These are phyloP conservation scores for Hirtodrosophila confusa DNA, from an alignment of 2,888 invertebrate species.

Conservation along the genomic window DNA sequence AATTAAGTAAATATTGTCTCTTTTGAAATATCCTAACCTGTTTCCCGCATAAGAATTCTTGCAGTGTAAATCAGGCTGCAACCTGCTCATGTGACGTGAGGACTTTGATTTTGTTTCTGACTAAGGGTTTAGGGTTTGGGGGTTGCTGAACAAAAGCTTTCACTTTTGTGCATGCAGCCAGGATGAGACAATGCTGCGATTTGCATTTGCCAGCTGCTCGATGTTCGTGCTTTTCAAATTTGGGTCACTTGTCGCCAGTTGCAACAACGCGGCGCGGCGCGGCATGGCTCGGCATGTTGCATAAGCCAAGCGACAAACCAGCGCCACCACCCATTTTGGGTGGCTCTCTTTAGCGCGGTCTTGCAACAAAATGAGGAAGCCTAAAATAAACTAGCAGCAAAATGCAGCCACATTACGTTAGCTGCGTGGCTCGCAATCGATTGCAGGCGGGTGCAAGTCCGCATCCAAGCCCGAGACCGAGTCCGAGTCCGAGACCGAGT, in stretches of 20 bases:
- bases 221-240: slow-evolving; percentile 34
- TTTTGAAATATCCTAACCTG: too few relatives aligned
- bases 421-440: slow-evolving; percentile 38
- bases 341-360: slow-evolving; percentile 17
- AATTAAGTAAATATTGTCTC: too few relatives aligned
- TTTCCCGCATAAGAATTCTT: background rate
- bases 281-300: slow-evolving; percentile 25
- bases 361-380: slow-evolving; percentile 76
- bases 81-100: slow-evolving; percentile 12
- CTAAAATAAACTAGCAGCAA: slow-evolving; percentile 62
- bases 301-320: slow-evolving; percentile 41
- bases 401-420: slow-evolving; percentile 58
- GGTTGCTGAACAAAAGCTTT: slow-evolving; percentile 44
- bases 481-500: slow-evolving; percentile 23
- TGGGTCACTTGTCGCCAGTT: slow-evolving; percentile 57
- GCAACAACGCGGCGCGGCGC: slow-evolving; percentile 13
- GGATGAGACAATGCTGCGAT: slow-evolving; percentile 44
- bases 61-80: slow-evolving; percentile 25
- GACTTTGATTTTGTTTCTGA: background rate
- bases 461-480: slow-evolving; percentile 23
- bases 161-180: slow-evolving; percentile 42
- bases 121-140: background rate
- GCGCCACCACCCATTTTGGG: slow-evolving; percentile 44
- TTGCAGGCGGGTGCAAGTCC: slow-evolving; percentile 35
- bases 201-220: slow-evolving; percentile 34